Base-by-base conservation (phyloP, 2,888 invertebrate species). In the Chymomyza procnemis region DNA sequence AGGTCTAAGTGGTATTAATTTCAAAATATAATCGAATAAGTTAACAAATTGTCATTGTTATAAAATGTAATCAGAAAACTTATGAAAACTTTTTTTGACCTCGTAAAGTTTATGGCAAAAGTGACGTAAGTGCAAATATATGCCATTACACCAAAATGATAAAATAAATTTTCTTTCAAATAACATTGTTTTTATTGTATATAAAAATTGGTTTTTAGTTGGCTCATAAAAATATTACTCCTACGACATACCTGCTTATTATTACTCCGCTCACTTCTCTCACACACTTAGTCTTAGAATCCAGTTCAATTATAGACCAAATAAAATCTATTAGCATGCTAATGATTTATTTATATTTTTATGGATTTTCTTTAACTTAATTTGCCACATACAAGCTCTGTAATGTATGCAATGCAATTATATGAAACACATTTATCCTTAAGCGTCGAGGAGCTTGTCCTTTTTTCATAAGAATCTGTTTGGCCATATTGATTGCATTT, bases 291-390 rank as follows among this genome's bases (percentile, higher is more conserved):
- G 26, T 26, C 26, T 26, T n/a, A 26, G 26, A 6, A 4, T 26
- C 26, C 8, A 26, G 26, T 26, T 26, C 26, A 26, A 26, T 26
- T 26, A 26, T 8, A 26, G 1, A 0, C 18, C 18, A 65, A 68
- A 68, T 55, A 65, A 74, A 76, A 71, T 69, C 71, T 66, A 80
- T 80, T 78, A 76, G 68, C 81, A 79, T 79, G 71, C 62, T 70
- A 74, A 79, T 79, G 67, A 79, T 74, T 68, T 78, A 73, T 76
- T 78, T 68, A 66, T 60, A 61, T 71, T 50, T 19, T 54, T 21
- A 54, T 14, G 22, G 18, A 18, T 9, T 19, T 26, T 12, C 3
- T 47, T 2, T 5, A 41, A 48, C 48, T 58, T 18, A 50, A 19
- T 18, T 50, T 50, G 8, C 9, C 14, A n/a, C 50, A 18, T 18